phyloP scores from a whole-genome alignment of 1,140 invertebrate species.

The Lepeophtheirus salmonis region DNA sequence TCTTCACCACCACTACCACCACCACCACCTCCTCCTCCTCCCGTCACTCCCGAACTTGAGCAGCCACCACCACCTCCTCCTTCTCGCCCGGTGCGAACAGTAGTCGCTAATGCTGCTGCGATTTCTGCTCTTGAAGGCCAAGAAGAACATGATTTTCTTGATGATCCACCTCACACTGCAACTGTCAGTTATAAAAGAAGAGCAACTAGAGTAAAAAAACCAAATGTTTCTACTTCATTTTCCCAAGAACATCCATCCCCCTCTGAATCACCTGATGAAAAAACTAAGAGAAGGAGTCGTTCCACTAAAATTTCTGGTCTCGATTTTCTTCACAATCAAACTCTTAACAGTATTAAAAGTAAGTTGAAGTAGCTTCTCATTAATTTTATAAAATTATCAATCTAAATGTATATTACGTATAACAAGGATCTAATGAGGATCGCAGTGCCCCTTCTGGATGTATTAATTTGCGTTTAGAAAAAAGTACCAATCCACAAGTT shows the following conservation, averaged over 20 bases:
- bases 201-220: too few relatives aligned
- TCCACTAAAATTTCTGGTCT: neutral
- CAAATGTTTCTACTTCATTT: too few relatives aligned
- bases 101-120: constrained; percentile 9
- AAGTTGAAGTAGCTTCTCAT: neutral
- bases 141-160: too few relatives aligned
- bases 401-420: neutral
- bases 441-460: neutral
- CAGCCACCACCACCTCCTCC: too few relatives aligned
- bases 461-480: neutral
- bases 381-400: neutral
- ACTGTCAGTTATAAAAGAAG: too few relatives aligned
- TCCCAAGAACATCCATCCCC: too few relatives aligned
- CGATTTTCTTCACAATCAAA: neutral
- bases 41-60: too few relatives aligned
- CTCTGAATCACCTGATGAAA: too few relatives aligned
- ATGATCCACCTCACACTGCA: too few relatives aligned
- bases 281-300: too few relatives aligned
- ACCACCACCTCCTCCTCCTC: neutral
- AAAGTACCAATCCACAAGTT: neutral
- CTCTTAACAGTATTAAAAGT: neutral
- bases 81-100: neutral
- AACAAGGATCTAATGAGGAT: constrained; percentile 3
- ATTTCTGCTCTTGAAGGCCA: too few relatives aligned
- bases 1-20: constrained; percentile 21